These are phyloP conservation scores for Aphelinus atriplicis DNA, from an alignment of 1,140 invertebrate genomes.

Conservation along the genomic window DNA sequence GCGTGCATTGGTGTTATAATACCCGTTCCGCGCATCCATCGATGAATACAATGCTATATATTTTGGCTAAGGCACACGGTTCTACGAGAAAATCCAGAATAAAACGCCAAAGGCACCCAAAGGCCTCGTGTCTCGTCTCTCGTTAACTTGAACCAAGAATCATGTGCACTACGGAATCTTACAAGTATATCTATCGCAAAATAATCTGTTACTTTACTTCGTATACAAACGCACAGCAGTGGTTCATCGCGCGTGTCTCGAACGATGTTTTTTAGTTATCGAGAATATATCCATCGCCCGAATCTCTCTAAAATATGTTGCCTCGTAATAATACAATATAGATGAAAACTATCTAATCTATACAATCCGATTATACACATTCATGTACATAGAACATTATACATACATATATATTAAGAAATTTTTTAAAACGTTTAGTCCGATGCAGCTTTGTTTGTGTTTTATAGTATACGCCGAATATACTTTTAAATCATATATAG, in stretches of 20 bases:
- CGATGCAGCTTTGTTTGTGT: slow-evolving; percentile 18
- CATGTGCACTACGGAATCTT: slow-evolving; percentile 20
- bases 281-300: background rate
- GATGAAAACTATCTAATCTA: slow-evolving; percentile 29
- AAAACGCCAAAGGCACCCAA: slow-evolving; percentile 60
- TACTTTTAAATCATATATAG: slow-evolving; percentile 5
- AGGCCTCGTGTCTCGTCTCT: slow-evolving; percentile 38
- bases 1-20: background rate
- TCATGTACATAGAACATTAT: slow-evolving; percentile 38
- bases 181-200: slow-evolving; percentile 16
- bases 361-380: slow-evolving; percentile 38
- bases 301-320: slow-evolving; percentile 24
- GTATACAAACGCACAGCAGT: slow-evolving; percentile 32
- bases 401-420: slow-evolving; percentile 18
- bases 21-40: background rate
- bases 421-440: slow-evolving; percentile 16
- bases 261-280: background rate
- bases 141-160: slow-evolving; percentile 25
- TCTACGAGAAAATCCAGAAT: slow-evolving; percentile 47
- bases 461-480: slow-evolving; percentile 41
- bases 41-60: slow-evolving; percentile 21
- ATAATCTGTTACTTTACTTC: slow-evolving; percentile 19
- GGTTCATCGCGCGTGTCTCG: background rate
- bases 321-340: slow-evolving; percentile 13
- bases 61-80: slow-evolving; percentile 56